Evolutionary conservation across 2,888 invertebrate species (phyloP).

Genomic region (Coronaproctus castanopsis): DNA sequence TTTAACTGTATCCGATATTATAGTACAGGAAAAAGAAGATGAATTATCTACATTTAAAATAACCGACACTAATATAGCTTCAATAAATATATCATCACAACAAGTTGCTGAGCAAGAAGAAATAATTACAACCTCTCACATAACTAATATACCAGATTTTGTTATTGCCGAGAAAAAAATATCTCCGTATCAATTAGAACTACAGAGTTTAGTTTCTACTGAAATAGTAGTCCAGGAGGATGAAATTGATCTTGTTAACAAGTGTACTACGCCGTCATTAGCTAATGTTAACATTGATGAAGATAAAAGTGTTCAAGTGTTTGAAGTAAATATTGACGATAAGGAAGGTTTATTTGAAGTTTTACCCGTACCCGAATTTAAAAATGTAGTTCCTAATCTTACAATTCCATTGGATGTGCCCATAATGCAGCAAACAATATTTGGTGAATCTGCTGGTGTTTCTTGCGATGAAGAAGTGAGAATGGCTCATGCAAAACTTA

Average conservation of each 20-base stretch:
- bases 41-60: neutral
- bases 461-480: neutral
- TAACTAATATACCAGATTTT: neutral
- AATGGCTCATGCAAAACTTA: constrained; percentile 1
- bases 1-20: neutral
- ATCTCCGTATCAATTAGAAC: neutral
- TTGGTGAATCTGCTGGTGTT: constrained; percentile 1
- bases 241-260: neutral
- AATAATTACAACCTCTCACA: neutral
- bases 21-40: neutral
- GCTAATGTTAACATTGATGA: constrained; percentile 3
- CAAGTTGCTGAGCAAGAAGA: neutral
- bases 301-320: constrained; percentile 18
- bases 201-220: neutral
- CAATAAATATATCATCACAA: neutral
- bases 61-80: neutral
- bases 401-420: constrained; percentile 3
- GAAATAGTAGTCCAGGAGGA: constrained; percentile 10
- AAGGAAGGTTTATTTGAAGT: constrained; percentile 11
- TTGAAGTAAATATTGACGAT: constrained; percentile 11
- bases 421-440: constrained; percentile 2
- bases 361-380: constrained; percentile 15
- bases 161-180: neutral
- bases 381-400: constrained; percentile 10
- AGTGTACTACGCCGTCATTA: neutral